A percentile compares a stretch with the other conserved stretches of the same genome.
phyloP scores from a whole-genome alignment of 1,140 invertebrate genomes.

The Dinoponera quadriceps region DNA sequence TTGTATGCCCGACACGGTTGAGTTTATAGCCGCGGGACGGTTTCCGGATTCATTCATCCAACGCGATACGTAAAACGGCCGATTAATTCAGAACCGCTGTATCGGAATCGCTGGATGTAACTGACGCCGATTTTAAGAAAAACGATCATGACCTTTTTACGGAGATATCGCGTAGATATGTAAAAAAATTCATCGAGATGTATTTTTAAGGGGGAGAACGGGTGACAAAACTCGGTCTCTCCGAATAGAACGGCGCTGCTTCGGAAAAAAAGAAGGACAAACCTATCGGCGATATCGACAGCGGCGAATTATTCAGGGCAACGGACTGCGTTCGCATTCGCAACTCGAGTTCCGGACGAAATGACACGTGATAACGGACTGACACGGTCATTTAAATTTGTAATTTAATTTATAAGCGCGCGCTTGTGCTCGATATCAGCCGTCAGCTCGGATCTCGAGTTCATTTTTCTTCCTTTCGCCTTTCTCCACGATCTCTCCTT shows the following conservation, averaged over 20 bases:
- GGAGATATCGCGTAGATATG: background rate
- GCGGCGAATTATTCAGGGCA: background rate
- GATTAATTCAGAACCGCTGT: too few species aligned
- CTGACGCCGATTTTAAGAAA: too few species aligned
- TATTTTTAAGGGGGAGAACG: background rate
- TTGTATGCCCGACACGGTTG: too few species aligned
- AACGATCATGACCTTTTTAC: too few species aligned
- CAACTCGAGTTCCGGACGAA: background rate
- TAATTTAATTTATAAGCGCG: background rate
- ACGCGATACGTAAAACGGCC: too few species aligned
- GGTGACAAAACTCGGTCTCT: background rate
- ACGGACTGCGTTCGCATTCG: too few species aligned
- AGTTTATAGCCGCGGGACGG: too few species aligned
- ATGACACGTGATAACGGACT: background rate
- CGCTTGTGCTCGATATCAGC: background rate
- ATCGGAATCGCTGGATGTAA: too few species aligned
- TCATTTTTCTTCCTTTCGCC: background rate
- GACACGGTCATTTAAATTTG: slow-evolving; percentile 25
- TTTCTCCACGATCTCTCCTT: background rate
- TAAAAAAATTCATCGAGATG: background rate
- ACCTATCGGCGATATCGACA: background rate
- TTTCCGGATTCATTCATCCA: too few species aligned
- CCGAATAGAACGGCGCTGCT: background rate
- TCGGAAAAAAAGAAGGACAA: background rate
- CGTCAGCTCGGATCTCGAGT: slow-evolving; percentile 1